These are phyloP conservation scores for Myiagra hebetior DNA, from an alignment of 2,113 vertebrate genomes.

Conservation along the genomic window DNA sequence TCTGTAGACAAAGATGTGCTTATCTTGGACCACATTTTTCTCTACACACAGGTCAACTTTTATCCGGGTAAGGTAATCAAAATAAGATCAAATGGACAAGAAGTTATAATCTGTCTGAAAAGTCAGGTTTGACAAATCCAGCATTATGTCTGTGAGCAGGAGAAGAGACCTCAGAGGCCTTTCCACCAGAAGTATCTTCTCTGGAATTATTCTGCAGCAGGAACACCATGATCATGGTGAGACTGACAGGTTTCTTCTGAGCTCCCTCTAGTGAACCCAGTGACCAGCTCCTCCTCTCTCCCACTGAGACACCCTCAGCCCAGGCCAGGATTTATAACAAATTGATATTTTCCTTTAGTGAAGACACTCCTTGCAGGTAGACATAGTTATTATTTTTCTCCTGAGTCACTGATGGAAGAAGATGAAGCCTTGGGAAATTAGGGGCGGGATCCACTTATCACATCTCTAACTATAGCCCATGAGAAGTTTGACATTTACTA, in stretches of 20 bases:
- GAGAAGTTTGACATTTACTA: background rate
- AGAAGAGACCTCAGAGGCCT: background rate
- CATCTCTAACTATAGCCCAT: background rate
- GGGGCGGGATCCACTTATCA: background rate
- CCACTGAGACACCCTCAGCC: background rate
- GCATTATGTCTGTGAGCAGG: background rate
- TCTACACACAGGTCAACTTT: background rate
- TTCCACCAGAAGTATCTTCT: background rate
- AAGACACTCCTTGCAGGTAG: background rate
- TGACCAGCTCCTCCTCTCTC: background rate
- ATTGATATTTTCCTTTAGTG: background rate
- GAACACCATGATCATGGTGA: background rate
- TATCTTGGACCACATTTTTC: background rate
- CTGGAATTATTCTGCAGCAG: background rate
- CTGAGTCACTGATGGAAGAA: background rate
- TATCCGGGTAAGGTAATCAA: background rate
- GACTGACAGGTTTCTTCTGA: conserved; percentile 22
- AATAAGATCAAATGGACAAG: background rate
- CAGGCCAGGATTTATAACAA: background rate
- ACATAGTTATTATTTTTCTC: background rate
- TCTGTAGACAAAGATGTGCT: background rate
- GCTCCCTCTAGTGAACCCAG: conserved; percentile 60
- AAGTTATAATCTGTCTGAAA: background rate
- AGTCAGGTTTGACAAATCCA: background rate
- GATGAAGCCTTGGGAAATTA: background rate